Evolutionary conservation across 2,888 invertebrate genomes (phyloP).

Genomic region (Tricholauxania praeusta): DNA sequence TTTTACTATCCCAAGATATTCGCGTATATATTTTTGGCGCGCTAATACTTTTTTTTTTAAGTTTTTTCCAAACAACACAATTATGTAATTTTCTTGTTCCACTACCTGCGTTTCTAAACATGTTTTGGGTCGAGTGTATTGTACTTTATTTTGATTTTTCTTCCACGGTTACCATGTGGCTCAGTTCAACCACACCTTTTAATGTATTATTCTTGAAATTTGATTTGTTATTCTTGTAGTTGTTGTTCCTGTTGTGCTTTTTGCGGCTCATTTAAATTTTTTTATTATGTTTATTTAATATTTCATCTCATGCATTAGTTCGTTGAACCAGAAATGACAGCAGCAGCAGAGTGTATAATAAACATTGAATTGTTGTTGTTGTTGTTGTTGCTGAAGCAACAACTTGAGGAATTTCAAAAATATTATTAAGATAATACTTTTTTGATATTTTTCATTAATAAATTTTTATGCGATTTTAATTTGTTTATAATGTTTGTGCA

Average conservation of each 20-base stretch:
- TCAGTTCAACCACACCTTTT: no score
- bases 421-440: neutral
- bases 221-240: neutral
- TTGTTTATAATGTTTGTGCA: neutral
- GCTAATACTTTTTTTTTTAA: no score
- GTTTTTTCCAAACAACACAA: no score
- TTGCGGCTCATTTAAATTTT: neutral
- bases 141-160: neutral
- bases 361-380: neutral
- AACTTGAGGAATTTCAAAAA: neutral
- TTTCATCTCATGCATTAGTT: neutral
- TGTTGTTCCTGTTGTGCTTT: neutral
- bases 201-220: no score
- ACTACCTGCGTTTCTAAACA: neutral
- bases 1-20: no score
- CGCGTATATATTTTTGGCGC: no score
- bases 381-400: neutral
- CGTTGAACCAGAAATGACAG: neutral
- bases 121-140: neutral
- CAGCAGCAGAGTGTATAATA: neutral
- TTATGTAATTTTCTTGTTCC: no score
- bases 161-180: no score
- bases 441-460: constrained; percentile 1
- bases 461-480: constrained; percentile 1
- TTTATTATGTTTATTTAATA: neutral